Evolutionary conservation across 1,140 invertebrate species (phyloP), one percentile per base, ranked within the genome.

Genomic region (Trachymyrmex septentrionalis): DNA sequence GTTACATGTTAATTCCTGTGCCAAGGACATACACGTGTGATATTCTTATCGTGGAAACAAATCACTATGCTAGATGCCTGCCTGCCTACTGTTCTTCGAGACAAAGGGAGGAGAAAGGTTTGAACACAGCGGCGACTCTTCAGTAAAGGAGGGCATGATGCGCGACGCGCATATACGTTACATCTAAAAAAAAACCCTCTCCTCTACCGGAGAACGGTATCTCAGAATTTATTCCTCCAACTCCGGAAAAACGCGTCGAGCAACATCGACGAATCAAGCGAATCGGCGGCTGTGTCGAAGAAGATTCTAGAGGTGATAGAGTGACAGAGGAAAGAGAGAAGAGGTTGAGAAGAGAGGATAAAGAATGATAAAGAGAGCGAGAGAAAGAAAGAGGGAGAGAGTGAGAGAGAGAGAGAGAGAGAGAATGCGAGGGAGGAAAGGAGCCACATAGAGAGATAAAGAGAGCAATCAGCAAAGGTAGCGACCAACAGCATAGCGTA

Each of bases 301-400:
- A 67, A 55, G 59, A 80, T 86, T 78, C 57, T 82, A 66, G 69
- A 50, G 71, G 55, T 84, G 85, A 67, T n/a, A 89, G 53, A 73
- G 30, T 67, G 63, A 85, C 12, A 21, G 21, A 34, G 30, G 30
- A 34, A 34, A 34, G 27, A 57, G 27, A 3, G 44, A 12, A n/a
- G 21, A 38, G 53, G 19, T n/a, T n/a, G 53, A 57, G n/a, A 16
- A 14, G 34, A 21, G 64, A 50, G 14, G 3, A 16, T 16, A 16
- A 9, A 50, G 38, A n/a, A 6, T 10, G 30, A 81, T 14, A 63
- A 44, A 69, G 67, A 57, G 55, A 63, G 48, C 44, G 67, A 57
- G 55, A 63, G 34, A 67, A 12, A 30, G 38, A 63, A 7, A 50
- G 48, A 72, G 34, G 87, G 19, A 27, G 34, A 30, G 63, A 57